Percentiles rank a stretch among this genome's conserved stretches.
Evolutionary conservation across 2,113 vertebrate genomes (phyloP).

Genomic region (Microtus oregoni): DNA sequence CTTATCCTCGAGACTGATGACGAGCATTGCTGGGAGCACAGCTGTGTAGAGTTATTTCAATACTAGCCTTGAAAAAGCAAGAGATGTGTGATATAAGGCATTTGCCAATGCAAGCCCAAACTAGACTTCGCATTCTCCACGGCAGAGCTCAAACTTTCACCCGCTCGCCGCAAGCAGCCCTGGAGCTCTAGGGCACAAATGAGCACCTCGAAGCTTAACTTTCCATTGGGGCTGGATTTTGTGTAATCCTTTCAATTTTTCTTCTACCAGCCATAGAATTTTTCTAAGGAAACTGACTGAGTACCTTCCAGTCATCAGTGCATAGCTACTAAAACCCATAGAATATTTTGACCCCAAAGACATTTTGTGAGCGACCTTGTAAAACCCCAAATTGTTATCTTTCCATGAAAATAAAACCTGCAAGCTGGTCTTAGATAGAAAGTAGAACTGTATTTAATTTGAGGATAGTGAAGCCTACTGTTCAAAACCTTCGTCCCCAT

Average conservation of each 20-base stretch:
- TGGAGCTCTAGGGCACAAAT: background rate
- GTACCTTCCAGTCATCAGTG: background rate
- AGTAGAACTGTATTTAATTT: slow-evolving; percentile 74
- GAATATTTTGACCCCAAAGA: slow-evolving; percentile 58
- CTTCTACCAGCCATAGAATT: slow-evolving; percentile 31
- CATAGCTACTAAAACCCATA: slow-evolving; percentile 42
- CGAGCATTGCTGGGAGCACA: slow-evolving; percentile 43
- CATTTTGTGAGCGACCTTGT: slow-evolving; percentile 73
- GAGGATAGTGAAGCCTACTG: slow-evolving; percentile 75
- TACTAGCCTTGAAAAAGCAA: background rate
- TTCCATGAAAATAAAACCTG: slow-evolving; percentile 66
- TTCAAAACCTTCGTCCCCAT: slow-evolving; percentile 37
- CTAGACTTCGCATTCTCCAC: background rate
- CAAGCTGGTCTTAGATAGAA: slow-evolving; percentile 71
- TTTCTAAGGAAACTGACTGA: slow-evolving; percentile 57
- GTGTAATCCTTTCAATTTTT: background rate
- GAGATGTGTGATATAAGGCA: background rate
- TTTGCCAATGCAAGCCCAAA: slow-evolving; percentile 1
- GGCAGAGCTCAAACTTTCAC: background rate
- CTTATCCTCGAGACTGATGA: background rate
- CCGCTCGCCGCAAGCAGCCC: accelerated
- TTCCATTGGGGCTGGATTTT: slow-evolving; percentile 23
- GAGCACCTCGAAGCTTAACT: background rate
- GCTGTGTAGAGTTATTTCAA: slow-evolving; percentile 12
- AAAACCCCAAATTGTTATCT: slow-evolving; percentile 71